Evolutionary conservation across 2,797 vertebrate species (phyloP).

Genomic region (Pangasius macronema): DNA sequence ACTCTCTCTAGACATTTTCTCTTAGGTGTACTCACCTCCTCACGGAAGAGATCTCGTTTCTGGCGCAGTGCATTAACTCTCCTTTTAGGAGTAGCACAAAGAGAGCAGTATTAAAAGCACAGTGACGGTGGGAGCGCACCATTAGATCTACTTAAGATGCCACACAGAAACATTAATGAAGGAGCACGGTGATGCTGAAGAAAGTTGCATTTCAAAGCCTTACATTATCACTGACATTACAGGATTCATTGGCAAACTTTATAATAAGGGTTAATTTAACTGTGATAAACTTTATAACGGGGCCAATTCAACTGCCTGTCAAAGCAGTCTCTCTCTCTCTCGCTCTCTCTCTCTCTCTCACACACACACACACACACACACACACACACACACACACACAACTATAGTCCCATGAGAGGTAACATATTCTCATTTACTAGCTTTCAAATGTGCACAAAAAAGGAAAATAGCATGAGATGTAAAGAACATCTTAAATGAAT

Average conservation of each 20-base stretch:
- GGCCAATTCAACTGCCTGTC: constrained; percentile 8
- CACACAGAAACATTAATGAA: constrained; percentile 34
- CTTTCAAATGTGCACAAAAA: background rate
- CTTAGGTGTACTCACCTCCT: constrained; percentile 94
- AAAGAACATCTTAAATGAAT: background rate
- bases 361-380: background rate
- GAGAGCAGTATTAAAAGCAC: constrained; percentile 78
- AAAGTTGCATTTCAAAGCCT: background rate
- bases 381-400: background rate
- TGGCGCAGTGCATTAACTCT: constrained; percentile 93
- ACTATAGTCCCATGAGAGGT: background rate
- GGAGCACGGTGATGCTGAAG: constrained; percentile 34
- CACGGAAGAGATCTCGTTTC: constrained; percentile 97
- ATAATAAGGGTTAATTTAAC: background rate
- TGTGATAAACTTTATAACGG: constrained; percentile 6
- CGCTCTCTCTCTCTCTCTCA: constrained; percentile 33
- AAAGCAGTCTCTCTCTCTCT: background rate
- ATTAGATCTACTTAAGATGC: constrained; percentile 54
- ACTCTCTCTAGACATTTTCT: constrained; percentile 76
- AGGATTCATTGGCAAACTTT: background rate
- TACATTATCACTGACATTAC: background rate
- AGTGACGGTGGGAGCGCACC: constrained; percentile 64
- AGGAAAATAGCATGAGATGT: background rate
- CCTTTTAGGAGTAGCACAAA: constrained; percentile 86
- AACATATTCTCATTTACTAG: background rate